A percentile compares a stretch with the other conserved stretches of the same genome.
phyloP scores from a whole-genome alignment of 2,797 vertebrate genomes.

The Valencia hispanica region DNA sequence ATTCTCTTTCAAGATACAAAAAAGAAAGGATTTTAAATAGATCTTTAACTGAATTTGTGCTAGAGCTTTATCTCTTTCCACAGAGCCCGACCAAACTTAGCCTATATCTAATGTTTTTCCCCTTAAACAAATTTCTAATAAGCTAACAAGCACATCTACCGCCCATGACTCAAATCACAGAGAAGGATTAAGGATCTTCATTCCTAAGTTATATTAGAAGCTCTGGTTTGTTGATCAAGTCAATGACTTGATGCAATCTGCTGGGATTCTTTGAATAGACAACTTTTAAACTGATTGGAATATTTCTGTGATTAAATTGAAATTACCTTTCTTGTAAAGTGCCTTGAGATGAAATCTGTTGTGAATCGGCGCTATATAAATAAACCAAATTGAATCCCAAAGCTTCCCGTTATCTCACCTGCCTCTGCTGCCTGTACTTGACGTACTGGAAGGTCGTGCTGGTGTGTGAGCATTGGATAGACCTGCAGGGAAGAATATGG shows the following conservation, averaged over 20 bases:
- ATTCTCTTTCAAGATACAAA: neutral
- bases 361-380: too few species aligned
- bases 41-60: neutral
- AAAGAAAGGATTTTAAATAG: too few species aligned
- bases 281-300: too few species aligned
- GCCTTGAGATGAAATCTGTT: too few species aligned
- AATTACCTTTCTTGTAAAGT: too few species aligned
- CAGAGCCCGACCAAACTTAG: neutral
- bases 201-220: neutral
- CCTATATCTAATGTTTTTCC: neutral
- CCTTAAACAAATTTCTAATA: neutral
- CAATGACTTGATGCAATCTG: too few species aligned
- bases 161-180: neutral
- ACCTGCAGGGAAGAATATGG: slow-evolving; percentile 75
- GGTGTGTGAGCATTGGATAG: slow-evolving; percentile 95
- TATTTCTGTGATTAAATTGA: too few species aligned
- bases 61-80: too few species aligned
- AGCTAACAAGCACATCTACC: neutral
- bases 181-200: neutral
- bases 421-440: slow-evolving; percentile 97
- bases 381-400: too few species aligned
- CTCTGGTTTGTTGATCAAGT: neutral
- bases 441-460: slow-evolving; percentile 96
- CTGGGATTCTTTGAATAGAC: too few species aligned
- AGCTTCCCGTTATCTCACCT: slow-evolving; percentile 81